phyloP scores from a whole-genome alignment of 2,113 vertebrate species.

The Mustelus asterias region DNA sequence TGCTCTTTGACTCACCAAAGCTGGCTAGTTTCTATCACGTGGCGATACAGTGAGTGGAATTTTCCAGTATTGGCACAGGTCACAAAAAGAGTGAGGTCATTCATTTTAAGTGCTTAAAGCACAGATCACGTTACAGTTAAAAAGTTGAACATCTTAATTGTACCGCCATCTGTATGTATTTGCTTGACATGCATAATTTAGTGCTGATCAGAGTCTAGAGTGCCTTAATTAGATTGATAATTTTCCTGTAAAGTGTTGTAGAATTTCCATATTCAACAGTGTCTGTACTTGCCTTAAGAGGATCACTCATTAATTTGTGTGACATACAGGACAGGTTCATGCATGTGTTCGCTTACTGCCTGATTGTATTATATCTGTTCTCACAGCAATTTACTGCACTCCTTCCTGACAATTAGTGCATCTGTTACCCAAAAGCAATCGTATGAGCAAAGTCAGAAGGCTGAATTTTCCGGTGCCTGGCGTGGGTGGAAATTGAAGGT shows the following conservation, averaged over 20 bases:
- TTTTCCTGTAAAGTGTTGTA: not conserved
- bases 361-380: not conserved
- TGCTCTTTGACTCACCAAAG: not conserved
- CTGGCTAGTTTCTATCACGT: not conserved
- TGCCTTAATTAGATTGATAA: not conserved
- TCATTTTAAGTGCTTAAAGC: not conserved
- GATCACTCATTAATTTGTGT: not conserved
- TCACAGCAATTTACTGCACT: not conserved
- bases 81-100: not conserved
- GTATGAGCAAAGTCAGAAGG: not conserved
- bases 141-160: not conserved
- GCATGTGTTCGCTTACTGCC: not conserved
- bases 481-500: not conserved
- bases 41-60: not conserved
- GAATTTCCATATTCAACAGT: not conserved
- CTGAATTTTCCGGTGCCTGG: not conserved
- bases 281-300: conserved; percentile 2
- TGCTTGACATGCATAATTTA: not conserved
- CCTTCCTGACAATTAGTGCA: not conserved
- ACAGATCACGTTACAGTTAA: not conserved
- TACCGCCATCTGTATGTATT: not conserved
- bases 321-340: not conserved
- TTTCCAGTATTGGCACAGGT: not conserved
- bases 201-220: not conserved
- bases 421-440: not conserved